phyloP scores from a whole-genome alignment of 2,797 vertebrate genomes.

The Phoxinus dragarum region DNA sequence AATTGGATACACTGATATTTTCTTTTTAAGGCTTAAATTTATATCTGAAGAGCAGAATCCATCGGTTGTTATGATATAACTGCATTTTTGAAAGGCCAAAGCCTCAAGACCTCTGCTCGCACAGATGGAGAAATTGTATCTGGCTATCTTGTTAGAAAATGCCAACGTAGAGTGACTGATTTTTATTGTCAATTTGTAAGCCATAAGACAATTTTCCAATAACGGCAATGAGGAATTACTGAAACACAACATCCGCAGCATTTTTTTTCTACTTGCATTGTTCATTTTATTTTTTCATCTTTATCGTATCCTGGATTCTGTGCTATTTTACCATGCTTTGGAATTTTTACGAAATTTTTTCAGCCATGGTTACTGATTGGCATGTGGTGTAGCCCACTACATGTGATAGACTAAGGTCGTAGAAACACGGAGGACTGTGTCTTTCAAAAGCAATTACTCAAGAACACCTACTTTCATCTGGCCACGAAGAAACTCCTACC shows the following conservation, averaged over 20 bases:
- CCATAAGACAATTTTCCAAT: conserved; percentile 15
- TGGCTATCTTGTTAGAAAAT: conserved; percentile 46
- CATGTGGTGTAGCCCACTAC: conserved; percentile 21
- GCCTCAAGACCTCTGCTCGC: conserved; percentile 6
- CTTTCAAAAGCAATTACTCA: conserved; percentile 53
- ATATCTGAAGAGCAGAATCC: conserved; percentile 1
- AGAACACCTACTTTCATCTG: conserved; percentile 41
- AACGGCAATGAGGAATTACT: conserved; percentile 30
- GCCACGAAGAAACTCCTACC: conserved; percentile 39
- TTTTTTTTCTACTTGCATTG: not conserved
- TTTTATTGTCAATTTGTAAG: conserved; percentile 29
- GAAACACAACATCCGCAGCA: not conserved
- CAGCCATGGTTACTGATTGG: conserved; percentile 10
- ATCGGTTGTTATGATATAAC: conserved; percentile 28
- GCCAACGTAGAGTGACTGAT: conserved; percentile 33
- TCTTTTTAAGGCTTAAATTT: conserved; percentile 26
- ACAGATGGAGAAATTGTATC: conserved; percentile 33
- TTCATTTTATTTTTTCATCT: conserved; percentile 5
- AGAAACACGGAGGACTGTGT: conserved; percentile 21
- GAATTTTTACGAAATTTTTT: not conserved
- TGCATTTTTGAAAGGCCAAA: conserved; percentile 41
- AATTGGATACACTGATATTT: conserved; percentile 11
- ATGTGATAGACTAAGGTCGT: conserved; percentile 57
- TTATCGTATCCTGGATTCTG: not conserved
- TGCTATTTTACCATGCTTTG: not conserved